phyloP scores from a whole-genome alignment of 2,797 vertebrate species.

The Prunella strophiata region DNA sequence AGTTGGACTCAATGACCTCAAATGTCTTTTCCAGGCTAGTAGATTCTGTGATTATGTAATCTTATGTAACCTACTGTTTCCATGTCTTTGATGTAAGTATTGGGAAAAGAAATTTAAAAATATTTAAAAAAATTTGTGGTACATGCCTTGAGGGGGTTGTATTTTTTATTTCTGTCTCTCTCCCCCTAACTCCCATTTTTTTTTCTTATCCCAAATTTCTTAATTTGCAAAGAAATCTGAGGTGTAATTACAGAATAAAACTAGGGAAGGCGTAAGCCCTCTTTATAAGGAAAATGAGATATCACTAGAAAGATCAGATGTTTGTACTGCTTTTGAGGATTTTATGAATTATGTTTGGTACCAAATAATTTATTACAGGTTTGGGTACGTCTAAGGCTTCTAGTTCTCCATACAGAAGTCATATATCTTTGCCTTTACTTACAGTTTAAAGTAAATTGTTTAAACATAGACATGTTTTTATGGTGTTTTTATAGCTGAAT shows the following conservation, averaged over 20 bases:
- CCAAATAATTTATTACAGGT: not conserved
- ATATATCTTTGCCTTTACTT: not conserved
- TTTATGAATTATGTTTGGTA: not conserved
- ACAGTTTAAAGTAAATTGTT: not conserved
- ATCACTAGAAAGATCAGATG: not conserved
- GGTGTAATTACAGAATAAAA: not conserved
- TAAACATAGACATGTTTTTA: not conserved
- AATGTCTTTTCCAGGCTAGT: not conserved
- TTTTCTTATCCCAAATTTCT: not conserved
- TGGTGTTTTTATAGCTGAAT: not conserved
- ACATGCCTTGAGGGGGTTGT: not conserved
- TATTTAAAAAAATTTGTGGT: not conserved
- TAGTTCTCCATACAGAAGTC: not conserved
- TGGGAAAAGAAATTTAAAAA: not conserved
- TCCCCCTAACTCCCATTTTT: accelerated
- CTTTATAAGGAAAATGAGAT: not conserved
- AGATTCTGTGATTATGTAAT: not conserved
- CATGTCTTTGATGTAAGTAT: not conserved
- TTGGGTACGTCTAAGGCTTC: not conserved
- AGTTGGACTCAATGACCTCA: not conserved
- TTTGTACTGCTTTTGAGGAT: not conserved
- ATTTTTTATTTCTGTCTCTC: not conserved
- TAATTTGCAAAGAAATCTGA: not conserved
- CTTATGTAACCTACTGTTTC: not conserved
- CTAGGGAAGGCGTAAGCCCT: not conserved